Percentiles rank a stretch among this genome's conserved stretches.
These are phyloP conservation scores for Thereva nobilitata DNA, from an alignment of 2,888 invertebrate genomes.

Conservation along the genomic window DNA sequence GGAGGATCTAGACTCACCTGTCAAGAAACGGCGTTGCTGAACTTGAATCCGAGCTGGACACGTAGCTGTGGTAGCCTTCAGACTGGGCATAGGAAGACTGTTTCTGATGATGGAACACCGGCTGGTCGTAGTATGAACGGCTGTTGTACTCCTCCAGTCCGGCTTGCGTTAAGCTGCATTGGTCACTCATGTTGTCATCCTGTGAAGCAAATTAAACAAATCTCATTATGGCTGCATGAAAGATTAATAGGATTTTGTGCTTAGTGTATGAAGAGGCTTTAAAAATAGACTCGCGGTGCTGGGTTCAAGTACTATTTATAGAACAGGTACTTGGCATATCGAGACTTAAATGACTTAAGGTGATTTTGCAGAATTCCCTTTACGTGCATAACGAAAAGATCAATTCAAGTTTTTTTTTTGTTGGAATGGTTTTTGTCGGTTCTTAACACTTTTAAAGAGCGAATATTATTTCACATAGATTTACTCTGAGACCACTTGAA, in stretches of 20 bases:
- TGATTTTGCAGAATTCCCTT: no score
- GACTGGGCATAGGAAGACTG: slow-evolving; percentile 78
- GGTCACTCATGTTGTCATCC: slow-evolving; percentile 56
- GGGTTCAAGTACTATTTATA: no score
- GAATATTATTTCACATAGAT: no score
- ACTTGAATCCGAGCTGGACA: slow-evolving; percentile 75
- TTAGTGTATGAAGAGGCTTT: background rate
- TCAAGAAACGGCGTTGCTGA: slow-evolving; percentile 78
- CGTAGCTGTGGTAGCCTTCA: slow-evolving; percentile 80
- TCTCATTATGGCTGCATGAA: background rate
- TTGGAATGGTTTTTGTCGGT: no score
- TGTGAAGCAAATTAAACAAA: slow-evolving; percentile 42
- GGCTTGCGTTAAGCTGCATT: slow-evolving; percentile 64
- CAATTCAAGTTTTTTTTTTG: no score
- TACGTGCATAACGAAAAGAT: no score
- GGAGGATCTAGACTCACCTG: slow-evolving; percentile 57
- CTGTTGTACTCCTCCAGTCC: slow-evolving; percentile 74
- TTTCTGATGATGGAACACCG: slow-evolving; percentile 68
- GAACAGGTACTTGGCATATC: no score
- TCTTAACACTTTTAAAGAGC: no score
- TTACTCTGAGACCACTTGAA: no score
- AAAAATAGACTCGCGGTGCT: no score
- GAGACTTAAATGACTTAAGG: no score
- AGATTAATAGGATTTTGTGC: background rate
- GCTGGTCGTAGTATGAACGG: slow-evolving; percentile 65